phyloP scores from a whole-genome alignment of 2,888 invertebrate genomes.

The Thysanoteuthis rhombus region DNA sequence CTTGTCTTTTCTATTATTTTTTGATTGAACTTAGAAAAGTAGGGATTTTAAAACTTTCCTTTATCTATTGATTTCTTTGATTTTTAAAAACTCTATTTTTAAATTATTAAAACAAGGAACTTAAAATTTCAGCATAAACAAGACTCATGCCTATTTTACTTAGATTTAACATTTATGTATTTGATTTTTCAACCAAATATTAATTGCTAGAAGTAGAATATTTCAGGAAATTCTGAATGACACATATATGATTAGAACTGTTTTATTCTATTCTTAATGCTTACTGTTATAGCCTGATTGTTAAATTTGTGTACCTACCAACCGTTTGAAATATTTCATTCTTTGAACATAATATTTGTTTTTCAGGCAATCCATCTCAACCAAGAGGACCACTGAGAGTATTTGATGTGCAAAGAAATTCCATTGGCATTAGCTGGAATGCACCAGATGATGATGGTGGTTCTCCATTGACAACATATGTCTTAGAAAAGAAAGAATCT shows the following conservation, averaged over 20 bases:
- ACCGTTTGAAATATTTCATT: neutral
- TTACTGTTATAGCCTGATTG: too few species aligned
- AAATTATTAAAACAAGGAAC: too few species aligned
- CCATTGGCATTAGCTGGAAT: conserved; percentile 69
- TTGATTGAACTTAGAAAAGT: neutral
- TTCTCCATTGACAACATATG: conserved; percentile 72
- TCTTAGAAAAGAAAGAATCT: conserved; percentile 61
- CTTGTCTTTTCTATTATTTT: neutral
- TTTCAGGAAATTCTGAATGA: neutral
- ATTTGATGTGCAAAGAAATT: conserved; percentile 55
- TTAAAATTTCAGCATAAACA: too few species aligned
- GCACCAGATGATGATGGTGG: conserved; percentile 88
- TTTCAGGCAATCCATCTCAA: conserved; percentile 52
- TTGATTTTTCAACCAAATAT: neutral
- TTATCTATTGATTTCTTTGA: neutral
- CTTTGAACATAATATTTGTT: neutral
- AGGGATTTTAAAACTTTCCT: neutral
- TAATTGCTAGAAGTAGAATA: neutral
- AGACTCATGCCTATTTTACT: too few species aligned
- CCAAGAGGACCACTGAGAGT: conserved; percentile 60
- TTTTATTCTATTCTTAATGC: neutral
- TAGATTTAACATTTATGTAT: neutral
- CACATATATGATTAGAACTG: neutral
- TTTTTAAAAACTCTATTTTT: neutral
- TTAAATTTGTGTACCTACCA: neutral